phyloP scores from a whole-genome alignment of 2,797 vertebrate genomes.

The Melopsittacus undulatus region DNA sequence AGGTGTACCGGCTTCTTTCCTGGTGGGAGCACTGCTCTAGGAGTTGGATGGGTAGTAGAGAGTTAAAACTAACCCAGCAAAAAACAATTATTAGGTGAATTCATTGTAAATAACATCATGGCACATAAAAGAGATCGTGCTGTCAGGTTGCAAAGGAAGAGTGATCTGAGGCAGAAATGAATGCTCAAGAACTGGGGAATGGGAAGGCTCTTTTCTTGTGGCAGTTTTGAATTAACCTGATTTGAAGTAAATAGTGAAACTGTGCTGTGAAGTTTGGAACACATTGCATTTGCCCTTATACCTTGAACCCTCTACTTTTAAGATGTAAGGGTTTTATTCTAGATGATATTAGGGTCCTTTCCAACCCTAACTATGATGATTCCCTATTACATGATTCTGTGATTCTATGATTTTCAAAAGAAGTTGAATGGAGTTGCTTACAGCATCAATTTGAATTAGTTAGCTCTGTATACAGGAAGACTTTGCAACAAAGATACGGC shows the following conservation, averaged over 20 bases:
- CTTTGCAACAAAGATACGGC: not conserved
- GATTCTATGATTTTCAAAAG: not conserved
- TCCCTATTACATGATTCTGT: not conserved
- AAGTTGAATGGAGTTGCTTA: not conserved
- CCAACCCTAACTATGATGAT: not conserved
- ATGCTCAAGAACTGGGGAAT: not conserved
- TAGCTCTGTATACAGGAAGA: not conserved
- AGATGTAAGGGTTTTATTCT: not conserved
- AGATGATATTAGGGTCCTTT: not conserved
- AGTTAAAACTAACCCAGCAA: not conserved
- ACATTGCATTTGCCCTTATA: not conserved
- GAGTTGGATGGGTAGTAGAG: not conserved
- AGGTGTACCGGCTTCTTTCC: not conserved
- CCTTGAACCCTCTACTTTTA: not conserved
- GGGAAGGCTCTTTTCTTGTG: not conserved
- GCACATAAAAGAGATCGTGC: not conserved
- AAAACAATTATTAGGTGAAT: not conserved
- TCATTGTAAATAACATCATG: fast-evolving
- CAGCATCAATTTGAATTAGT: not conserved
- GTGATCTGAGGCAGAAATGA: not conserved
- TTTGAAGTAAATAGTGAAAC: not conserved
- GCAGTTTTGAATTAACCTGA: not conserved
- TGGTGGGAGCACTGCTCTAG: not conserved
- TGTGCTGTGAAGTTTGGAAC: not conserved
- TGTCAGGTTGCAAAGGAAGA: not conserved